Percentiles rank a stretch among this genome's conserved stretches.
Conservation (phyloP, 2,888 invertebrate genomes). For the Dasysyrphus albostriatus region DNA sequence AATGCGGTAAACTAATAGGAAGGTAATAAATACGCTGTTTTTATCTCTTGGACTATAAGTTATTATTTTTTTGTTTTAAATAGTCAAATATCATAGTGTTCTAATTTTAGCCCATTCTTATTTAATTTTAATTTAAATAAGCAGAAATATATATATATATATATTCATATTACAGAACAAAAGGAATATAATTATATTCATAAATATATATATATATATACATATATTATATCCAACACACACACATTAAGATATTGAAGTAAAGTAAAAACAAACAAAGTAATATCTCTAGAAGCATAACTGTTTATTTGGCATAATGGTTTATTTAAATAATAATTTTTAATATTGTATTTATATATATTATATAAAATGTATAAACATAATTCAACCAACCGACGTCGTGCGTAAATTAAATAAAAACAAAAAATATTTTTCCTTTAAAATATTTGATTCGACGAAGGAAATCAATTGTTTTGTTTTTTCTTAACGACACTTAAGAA, state of each 20-base stretch:
- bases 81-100: conserved; percentile 75
- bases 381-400: conserved; percentile 51
- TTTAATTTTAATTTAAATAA: conserved; percentile 68
- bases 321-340: conserved; percentile 73
- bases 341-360: conserved; percentile 75
- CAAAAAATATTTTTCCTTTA: conserved; percentile 49
- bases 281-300: conserved; percentile 62
- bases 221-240: conserved; percentile 23
- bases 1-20: conserved; percentile 50
- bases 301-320: conserved; percentile 67
- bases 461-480: conserved; percentile 45
- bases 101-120: conserved; percentile 72
- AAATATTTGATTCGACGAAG: conserved; percentile 63
- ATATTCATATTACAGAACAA: conserved; percentile 2
- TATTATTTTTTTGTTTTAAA: conserved; percentile 60
- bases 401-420: conserved; percentile 64
- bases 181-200: conserved; percentile 13
- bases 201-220: conserved; percentile 14
- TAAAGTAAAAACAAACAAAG: conserved; percentile 26
- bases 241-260: conserved; percentile 39
- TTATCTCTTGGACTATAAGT: conserved; percentile 69
- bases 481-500: background rate
- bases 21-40: conserved; percentile 51
- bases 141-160: conserved; percentile 41
- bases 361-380: conserved; percentile 57